These are phyloP conservation scores for Iselma pallidipennis DNA, from an alignment of 2,888 invertebrate genomes.

Conservation along the genomic window DNA sequence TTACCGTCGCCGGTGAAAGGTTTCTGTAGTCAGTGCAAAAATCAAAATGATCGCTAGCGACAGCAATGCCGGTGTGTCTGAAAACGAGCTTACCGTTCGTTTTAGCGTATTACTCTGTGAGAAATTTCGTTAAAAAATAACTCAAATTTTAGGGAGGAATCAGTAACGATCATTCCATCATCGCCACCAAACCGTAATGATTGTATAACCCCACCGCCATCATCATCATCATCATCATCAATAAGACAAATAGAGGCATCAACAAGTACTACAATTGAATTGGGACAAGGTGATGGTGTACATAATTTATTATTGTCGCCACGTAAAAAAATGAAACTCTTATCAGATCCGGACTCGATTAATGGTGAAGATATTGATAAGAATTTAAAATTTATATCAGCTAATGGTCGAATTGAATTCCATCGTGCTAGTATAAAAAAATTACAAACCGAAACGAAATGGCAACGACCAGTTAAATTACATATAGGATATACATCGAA, in stretches of 20 bases:
- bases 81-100: too few relatives aligned
- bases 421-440: conserved; percentile 48
- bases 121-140: neutral
- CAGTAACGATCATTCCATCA: neutral
- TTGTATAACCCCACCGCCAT: conserved; percentile 36
- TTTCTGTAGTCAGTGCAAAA: too few relatives aligned
- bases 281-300: conserved; percentile 43
- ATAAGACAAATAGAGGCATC: conserved; percentile 34
- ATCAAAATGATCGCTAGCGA: too few relatives aligned
- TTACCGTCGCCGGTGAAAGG: too few relatives aligned
- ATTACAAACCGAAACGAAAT: conserved; percentile 58
- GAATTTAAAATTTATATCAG: conserved; percentile 39
- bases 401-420: conserved; percentile 49
- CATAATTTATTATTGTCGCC: conserved; percentile 43
- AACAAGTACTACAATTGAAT: conserved; percentile 27
- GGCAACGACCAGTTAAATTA: conserved; percentile 66
- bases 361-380: conserved; percentile 36
- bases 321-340: conserved; percentile 42
- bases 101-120: too few relatives aligned
- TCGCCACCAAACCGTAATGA: conserved; percentile 8
- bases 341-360: conserved; percentile 7
- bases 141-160: conserved; percentile 5
- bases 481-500: conserved; percentile 65
- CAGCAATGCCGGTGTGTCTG: too few relatives aligned
- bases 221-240: conserved; percentile 33